phyloP scores from a whole-genome alignment of 1,140 invertebrate species.

The Drosophila cardini region DNA sequence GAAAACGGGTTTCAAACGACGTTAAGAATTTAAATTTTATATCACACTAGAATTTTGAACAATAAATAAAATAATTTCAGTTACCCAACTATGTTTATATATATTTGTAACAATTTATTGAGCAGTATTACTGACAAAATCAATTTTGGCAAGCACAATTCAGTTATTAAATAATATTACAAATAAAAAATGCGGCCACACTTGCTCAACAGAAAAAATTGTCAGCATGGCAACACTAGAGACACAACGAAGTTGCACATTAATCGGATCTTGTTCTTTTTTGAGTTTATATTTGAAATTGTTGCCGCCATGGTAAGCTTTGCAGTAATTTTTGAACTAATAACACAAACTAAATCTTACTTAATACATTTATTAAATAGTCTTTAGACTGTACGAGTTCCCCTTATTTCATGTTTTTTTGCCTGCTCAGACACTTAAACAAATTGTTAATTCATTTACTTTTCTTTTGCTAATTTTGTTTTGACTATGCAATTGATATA shows the following conservation, averaged over 20 bases:
- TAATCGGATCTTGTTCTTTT: constrained; percentile 4
- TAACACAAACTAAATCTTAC: constrained; percentile 29
- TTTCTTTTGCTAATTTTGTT: constrained; percentile 48
- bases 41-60: not conserved
- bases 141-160: not conserved
- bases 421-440: constrained; percentile 16
- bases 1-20: not conserved
- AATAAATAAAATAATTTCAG: not conserved
- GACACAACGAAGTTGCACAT: not conserved
- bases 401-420: constrained; percentile 13
- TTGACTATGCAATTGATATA: constrained; percentile 55
- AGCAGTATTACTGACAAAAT: not conserved
- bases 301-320: not conserved
- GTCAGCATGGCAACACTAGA: constrained; percentile 9
- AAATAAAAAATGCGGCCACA: not conserved
- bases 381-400: constrained; percentile 31
- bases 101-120: not conserved
- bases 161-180: not conserved
- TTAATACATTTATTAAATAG: constrained; percentile 69
- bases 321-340: not conserved
- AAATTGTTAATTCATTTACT: constrained; percentile 27
- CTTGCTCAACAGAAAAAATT: not conserved
- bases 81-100: no score
- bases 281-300: not conserved
- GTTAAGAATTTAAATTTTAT: constrained; percentile 31